Conservation (phyloP, 2,113 vertebrate genomes). For the Chloropsis cyanopogon region DNA sequence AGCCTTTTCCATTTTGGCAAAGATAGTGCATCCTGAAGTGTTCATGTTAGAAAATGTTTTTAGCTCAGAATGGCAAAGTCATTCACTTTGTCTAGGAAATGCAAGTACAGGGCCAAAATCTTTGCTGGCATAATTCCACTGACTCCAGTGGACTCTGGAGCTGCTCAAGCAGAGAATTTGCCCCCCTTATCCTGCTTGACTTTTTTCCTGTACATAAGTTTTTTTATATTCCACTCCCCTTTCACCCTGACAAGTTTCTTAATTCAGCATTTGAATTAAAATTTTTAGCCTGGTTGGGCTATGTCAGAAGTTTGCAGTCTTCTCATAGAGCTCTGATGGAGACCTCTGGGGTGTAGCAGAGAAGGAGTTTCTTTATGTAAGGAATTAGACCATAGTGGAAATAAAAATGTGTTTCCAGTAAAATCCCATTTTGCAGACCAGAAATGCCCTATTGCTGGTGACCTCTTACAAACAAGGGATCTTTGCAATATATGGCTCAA, state of each 20-base stretch:
- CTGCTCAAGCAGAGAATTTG: neutral
- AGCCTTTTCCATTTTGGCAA: constrained; percentile 43
- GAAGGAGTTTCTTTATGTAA: neutral
- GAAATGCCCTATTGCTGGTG: neutral
- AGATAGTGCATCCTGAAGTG: neutral
- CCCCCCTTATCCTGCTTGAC: neutral
- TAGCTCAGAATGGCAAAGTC: neutral
- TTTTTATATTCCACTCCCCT: neutral
- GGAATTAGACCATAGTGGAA: neutral
- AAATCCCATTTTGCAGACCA: neutral
- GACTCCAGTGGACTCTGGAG: neutral
- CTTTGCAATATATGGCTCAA: neutral
- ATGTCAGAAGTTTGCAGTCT: neutral
- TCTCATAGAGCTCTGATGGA: neutral
- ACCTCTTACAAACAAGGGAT: neutral
- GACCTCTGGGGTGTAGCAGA: neutral
- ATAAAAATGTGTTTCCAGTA: constrained; percentile 28
- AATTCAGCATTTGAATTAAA: neutral
- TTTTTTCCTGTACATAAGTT: neutral
- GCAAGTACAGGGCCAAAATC: neutral
- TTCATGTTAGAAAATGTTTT: neutral
- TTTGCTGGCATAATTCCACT: neutral
- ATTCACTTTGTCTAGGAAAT: constrained; percentile 28
- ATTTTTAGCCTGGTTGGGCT: neutral
- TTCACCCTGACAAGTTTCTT: neutral